A percentile compares a stretch with the other conserved stretches of the same genome.
Evolutionary conservation across 2,888 invertebrate species (phyloP).

Genomic region (Lochmaea capreae): DNA sequence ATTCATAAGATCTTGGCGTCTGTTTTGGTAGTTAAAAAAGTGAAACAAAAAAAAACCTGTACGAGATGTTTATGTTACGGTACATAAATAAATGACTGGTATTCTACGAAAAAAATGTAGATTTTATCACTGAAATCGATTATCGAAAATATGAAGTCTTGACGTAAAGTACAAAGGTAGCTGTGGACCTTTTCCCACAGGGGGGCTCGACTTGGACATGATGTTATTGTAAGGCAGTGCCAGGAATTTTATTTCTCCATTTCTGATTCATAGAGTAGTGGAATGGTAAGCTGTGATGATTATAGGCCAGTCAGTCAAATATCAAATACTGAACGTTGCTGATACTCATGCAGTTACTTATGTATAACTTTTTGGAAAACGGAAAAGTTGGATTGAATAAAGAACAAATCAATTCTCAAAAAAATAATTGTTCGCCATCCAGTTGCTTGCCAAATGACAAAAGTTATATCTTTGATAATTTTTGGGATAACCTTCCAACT

Average conservation of each 20-base stretch:
- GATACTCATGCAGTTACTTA: background rate
- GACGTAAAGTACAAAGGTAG: conserved; percentile 58
- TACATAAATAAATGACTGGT: conserved; percentile 57
- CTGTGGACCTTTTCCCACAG: conserved; percentile 41
- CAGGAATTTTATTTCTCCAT: conserved; percentile 25
- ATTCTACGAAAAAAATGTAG: conserved; percentile 60
- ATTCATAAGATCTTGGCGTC: conserved; percentile 16
- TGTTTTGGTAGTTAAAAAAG: conserved; percentile 26
- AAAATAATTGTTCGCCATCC: too few relatives aligned
- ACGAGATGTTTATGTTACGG: conserved; percentile 36
- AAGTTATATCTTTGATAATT: too few relatives aligned
- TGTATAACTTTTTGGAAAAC: too few relatives aligned
- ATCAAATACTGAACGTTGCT: background rate
- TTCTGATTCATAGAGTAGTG: conserved; percentile 29
- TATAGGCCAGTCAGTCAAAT: conserved; percentile 16
- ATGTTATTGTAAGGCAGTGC: conserved; percentile 35
- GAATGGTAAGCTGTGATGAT: conserved; percentile 17
- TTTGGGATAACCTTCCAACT: too few relatives aligned
- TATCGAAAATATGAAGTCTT: conserved; percentile 65
- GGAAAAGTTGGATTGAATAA: too few relatives aligned
- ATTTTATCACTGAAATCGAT: conserved; percentile 65
- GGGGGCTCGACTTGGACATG: conserved; percentile 37
- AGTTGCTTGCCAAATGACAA: too few relatives aligned
- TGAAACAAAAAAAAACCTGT: conserved; percentile 25
- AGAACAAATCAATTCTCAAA: too few relatives aligned